Evolutionary conservation across 2,888 invertebrate species (phyloP).

Genomic region (Caenorhabditis sp.): DNA sequence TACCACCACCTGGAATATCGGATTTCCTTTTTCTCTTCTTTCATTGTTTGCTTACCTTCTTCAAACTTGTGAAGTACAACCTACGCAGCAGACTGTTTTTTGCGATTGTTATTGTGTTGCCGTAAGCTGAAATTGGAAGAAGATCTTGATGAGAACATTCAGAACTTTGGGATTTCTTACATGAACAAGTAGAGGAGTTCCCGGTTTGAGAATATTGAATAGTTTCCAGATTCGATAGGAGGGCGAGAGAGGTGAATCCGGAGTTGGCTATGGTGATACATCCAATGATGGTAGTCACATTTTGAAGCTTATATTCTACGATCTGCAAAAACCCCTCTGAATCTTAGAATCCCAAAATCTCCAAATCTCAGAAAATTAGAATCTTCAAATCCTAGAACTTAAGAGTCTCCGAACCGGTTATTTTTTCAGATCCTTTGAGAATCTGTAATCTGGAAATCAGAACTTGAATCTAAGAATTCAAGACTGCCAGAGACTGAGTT

Average conservation of each 20-base stretch:
- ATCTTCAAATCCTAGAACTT: neutral
- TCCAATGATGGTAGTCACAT: slow-evolving; percentile 48
- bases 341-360: neutral
- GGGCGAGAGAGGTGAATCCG: slow-evolving; percentile 48
- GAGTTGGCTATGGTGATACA: slow-evolving; percentile 65
- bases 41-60: slow-evolving; percentile 52
- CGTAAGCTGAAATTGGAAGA: slow-evolving; percentile 50
- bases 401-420: neutral
- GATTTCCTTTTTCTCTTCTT: slow-evolving; percentile 10
- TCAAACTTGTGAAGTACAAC: slow-evolving; percentile 48
- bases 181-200: slow-evolving; percentile 44
- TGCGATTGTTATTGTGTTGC: slow-evolving; percentile 58
- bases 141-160: too few relatives aligned
- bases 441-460: neutral
- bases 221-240: slow-evolving; percentile 45
- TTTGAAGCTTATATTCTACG: slow-evolving; percentile 51
- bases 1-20: slow-evolving; percentile 45
- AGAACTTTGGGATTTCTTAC: neutral
- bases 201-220: slow-evolving; percentile 46
- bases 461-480: neutral
- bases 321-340: slow-evolving; percentile 36
- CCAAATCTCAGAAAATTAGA: neutral
- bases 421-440: neutral
- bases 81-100: slow-evolving; percentile 58
- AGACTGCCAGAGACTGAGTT: neutral